Conservation (phyloP, 2,113 vertebrate species). For the Amblyornis subalaris region DNA sequence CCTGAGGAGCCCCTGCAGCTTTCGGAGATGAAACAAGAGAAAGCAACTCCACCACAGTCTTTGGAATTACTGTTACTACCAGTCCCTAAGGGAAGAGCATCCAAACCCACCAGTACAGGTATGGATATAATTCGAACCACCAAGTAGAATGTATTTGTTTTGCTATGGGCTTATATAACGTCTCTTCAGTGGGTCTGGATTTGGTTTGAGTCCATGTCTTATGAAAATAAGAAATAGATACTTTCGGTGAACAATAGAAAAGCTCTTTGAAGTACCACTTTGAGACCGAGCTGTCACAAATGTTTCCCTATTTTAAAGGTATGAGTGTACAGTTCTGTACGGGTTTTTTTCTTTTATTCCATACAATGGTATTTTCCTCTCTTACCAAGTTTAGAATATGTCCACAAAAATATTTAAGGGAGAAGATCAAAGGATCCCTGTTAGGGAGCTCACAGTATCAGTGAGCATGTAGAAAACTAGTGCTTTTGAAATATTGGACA, state of each 20-base stretch:
- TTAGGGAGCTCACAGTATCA: slow-evolving; percentile 25
- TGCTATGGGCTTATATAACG: background rate
- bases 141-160: background rate
- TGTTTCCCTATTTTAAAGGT: slow-evolving; percentile 42
- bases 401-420: slow-evolving; percentile 58
- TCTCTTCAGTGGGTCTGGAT: background rate
- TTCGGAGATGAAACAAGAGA: slow-evolving; percentile 90
- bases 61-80: slow-evolving; percentile 89
- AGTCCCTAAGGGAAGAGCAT: slow-evolving; percentile 86
- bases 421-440: slow-evolving; percentile 62
- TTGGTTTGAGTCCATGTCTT: background rate
- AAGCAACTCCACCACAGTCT: slow-evolving; percentile 82
- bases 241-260: slow-evolving; percentile 1
- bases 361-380: slow-evolving; percentile 20
- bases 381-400: slow-evolving; percentile 41
- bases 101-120: slow-evolving; percentile 88
- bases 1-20: slow-evolving; percentile 87
- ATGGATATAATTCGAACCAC: slow-evolving; percentile 10
- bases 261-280: slow-evolving; percentile 30
- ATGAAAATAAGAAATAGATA: background rate
- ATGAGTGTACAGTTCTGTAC: background rate
- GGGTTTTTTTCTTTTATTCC: background rate
- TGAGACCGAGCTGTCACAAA: slow-evolving; percentile 21
- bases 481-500: slow-evolving; percentile 64
- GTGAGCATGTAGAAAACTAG: slow-evolving; percentile 21